Evolutionary conservation across 1,140 invertebrate species (phyloP).

Genomic region (Stenopsyche tienmushanensis): DNA sequence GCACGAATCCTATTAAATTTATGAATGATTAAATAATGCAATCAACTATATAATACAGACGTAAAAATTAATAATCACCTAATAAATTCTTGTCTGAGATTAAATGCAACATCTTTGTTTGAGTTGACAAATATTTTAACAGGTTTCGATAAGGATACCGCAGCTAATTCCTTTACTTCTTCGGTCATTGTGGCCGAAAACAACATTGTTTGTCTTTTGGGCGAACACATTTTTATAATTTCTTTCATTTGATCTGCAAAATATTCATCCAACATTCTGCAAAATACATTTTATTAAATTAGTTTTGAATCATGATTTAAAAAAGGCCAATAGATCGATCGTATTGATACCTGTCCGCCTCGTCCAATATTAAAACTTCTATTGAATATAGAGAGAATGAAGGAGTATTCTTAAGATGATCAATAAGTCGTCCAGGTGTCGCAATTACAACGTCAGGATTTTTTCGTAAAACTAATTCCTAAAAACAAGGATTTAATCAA

Average conservation of each 20-base stretch:
- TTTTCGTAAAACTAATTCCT: conserved; percentile 83
- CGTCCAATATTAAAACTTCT: conserved; percentile 93
- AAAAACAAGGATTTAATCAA: no score
- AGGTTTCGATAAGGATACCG: conserved; percentile 88
- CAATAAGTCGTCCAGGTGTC: conserved; percentile 95
- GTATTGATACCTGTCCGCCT: conserved; percentile 78
- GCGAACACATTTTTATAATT: conserved; percentile 86
- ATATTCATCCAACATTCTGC: conserved; percentile 95
- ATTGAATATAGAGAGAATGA: conserved; percentile 88
- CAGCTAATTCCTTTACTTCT: conserved; percentile 89
- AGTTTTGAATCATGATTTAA: not conserved
- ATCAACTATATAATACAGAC: not conserved
- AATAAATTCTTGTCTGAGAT: conserved; percentile 95
- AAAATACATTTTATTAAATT: conserved; percentile 6
- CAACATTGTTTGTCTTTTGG: conserved; percentile 93
- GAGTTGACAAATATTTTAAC: conserved; percentile 94
- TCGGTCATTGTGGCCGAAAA: conserved; percentile 99
- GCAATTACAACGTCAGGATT: conserved; percentile 97
- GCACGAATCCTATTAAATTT: conserved; percentile 47
- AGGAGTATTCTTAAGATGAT: conserved; percentile 95
- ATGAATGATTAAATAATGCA: not conserved
- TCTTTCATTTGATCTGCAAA: conserved; percentile 99
- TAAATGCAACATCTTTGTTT: conserved; percentile 93
- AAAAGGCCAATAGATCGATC: not conserved
- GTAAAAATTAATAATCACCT: conserved; percentile 57